These are phyloP conservation scores for Pipistrellus kuhlii DNA, from an alignment of 2,797 vertebrate genomes.

Conservation along the genomic window DNA sequence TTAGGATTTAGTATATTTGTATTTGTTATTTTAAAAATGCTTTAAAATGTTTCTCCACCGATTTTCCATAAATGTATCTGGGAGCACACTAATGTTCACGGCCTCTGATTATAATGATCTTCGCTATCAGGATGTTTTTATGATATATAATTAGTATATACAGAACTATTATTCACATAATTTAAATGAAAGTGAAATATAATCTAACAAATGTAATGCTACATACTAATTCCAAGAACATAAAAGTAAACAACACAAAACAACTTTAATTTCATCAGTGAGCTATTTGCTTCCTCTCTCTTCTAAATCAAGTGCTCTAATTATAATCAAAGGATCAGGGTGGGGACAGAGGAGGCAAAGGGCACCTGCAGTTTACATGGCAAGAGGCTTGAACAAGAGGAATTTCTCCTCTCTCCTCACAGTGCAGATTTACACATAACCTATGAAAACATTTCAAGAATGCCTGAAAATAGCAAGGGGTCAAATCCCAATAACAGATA, in stretches of 20 bases:
- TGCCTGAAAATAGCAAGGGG: not conserved
- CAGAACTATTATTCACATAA: not conserved
- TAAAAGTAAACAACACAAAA: not conserved
- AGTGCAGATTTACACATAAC: not conserved
- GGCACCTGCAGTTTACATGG: constrained; percentile 53
- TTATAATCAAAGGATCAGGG: not conserved
- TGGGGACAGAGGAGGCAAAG: constrained; percentile 45
- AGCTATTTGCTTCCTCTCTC: constrained; percentile 34
- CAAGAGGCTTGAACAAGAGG: constrained; percentile 37
- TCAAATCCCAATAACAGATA: not conserved
- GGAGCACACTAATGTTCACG: not conserved
- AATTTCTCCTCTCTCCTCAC: not conserved
- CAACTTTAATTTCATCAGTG: not conserved
- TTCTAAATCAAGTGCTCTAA: constrained; percentile 29
- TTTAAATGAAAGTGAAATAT: not conserved
- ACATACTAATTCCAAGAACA: constrained; percentile 10
- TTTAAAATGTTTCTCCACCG: constrained; percentile 40
- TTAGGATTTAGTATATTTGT: not conserved
- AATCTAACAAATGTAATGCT: constrained; percentile 7
- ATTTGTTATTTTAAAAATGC: constrained; percentile 1
- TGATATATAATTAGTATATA: not conserved
- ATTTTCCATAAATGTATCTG: constrained; percentile 28
- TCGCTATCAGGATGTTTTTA: not conserved
- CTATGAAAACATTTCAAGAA: not conserved
- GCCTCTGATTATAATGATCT: not conserved